Evolutionary conservation across 2,888 invertebrate species (phyloP).

Genomic region (Coleophora deauratella): DNA sequence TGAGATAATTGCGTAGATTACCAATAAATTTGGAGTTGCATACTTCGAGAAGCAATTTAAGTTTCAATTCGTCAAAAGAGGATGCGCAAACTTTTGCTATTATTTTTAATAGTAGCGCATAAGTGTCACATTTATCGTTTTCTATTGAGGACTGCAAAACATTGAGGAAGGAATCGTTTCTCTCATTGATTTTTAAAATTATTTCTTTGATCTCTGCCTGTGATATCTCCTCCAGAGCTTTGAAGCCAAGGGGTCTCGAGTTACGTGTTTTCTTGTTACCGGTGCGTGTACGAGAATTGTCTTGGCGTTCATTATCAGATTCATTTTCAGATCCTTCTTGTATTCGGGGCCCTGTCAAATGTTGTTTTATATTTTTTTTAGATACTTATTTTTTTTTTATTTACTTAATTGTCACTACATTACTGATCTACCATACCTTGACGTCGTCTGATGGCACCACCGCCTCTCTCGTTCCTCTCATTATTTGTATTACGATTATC

Average conservation of each 20-base stretch:
- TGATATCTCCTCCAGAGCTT: conserved; percentile 39
- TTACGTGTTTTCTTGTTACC: no score
- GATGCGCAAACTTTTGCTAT: conserved; percentile 46
- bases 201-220: conserved; percentile 39
- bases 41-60: conserved; percentile 38
- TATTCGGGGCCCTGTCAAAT: no score
- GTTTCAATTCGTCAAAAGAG: conserved; percentile 43
- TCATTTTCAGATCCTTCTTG: no score
- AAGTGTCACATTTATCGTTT: conserved; percentile 32
- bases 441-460: not conserved
- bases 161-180: conserved; percentile 38
- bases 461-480: no score
- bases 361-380: no score
- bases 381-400: no score
- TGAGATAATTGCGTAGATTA: conserved; percentile 38
- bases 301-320: no score
- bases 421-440: not conserved
- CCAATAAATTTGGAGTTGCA: conserved; percentile 46
- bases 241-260: conserved; percentile 21
- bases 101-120: conserved; percentile 47
- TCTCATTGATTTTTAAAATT: conserved; percentile 36
- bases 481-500: no score
- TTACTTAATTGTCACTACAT: no score
- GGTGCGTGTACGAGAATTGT: no score
- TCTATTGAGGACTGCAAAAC: conserved; percentile 35